phyloP scores from a whole-genome alignment of 2,888 invertebrate genomes.

The Phyto melanocephala region DNA sequence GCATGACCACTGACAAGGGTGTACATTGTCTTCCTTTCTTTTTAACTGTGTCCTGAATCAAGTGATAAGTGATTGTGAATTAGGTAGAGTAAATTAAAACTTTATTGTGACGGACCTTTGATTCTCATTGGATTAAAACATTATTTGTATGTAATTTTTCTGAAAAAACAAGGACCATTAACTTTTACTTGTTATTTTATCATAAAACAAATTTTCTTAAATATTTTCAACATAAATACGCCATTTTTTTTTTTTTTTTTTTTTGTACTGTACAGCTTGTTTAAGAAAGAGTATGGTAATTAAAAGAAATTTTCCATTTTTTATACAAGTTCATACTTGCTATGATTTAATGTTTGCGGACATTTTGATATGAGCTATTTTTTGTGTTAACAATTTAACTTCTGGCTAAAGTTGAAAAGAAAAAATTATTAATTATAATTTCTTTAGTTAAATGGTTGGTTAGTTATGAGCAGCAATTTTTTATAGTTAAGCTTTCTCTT shows the following conservation, averaged over 20 bases:
- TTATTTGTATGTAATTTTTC: not conserved
- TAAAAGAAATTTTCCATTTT: not conserved
- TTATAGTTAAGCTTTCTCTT: slow-evolving; percentile 44
- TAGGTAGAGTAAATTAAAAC: no score
- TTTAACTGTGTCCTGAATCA: no score
- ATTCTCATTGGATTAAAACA: no score
- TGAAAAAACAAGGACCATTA: not conserved
- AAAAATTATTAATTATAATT: slow-evolving; percentile 16
- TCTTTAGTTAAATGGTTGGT: not conserved
- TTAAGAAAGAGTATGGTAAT: not conserved
- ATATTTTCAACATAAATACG: no score
- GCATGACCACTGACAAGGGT: no score
- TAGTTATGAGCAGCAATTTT: slow-evolving; percentile 17
- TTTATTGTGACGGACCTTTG: no score
- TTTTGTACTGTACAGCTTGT: no score
- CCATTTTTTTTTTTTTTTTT: no score
- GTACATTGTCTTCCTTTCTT: no score
- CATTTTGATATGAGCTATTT: not conserved
- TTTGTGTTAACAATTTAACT: not conserved
- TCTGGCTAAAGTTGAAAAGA: not conserved
- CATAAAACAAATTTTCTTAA: not conserved
- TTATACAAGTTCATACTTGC: not conserved
- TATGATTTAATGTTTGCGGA: not conserved
- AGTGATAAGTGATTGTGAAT: no score
- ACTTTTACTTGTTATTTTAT: not conserved